phyloP scores from a whole-genome alignment of 2,797 vertebrate genomes.

The Hipposideros larvatus region DNA sequence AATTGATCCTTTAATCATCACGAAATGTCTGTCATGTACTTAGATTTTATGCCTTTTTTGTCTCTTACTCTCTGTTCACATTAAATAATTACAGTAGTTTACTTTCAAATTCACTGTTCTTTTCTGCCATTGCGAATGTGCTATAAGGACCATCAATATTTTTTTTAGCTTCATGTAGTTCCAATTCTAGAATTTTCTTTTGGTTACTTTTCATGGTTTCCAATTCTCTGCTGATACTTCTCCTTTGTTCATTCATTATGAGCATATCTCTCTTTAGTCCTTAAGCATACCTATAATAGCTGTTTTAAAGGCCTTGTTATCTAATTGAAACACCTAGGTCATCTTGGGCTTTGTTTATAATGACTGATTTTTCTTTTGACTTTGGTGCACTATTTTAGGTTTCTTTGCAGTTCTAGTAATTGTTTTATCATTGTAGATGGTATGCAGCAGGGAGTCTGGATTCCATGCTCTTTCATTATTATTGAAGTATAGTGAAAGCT shows the following conservation, averaged over 20 bases:
- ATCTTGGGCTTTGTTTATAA: not conserved
- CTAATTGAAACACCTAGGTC: not conserved
- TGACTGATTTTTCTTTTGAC: not conserved
- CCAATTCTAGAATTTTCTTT: slow-evolving; percentile 19
- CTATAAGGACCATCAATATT: not conserved
- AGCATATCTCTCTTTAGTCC: not conserved
- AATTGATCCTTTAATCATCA: not conserved
- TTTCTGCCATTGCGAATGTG: not conserved
- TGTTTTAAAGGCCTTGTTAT: not conserved
- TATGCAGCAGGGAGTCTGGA: not conserved
- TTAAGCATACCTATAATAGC: not conserved
- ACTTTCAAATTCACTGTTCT: not conserved
- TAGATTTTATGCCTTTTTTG: not conserved
- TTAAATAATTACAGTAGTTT: not conserved
- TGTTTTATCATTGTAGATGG: not conserved
- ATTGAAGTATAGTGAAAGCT: no score
- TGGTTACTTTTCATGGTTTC: not conserved
- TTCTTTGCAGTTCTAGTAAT: not conserved
- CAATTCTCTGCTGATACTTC: not conserved
- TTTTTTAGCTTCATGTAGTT: not conserved
- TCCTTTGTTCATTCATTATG: not conserved
- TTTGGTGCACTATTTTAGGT: not conserved
- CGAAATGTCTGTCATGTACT: not conserved
- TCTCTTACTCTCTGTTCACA: not conserved
- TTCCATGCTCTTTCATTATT: not conserved